Evolutionary conservation across 1,140 invertebrate species (phyloP).

Genomic region (Sesamia nonagrioides): DNA sequence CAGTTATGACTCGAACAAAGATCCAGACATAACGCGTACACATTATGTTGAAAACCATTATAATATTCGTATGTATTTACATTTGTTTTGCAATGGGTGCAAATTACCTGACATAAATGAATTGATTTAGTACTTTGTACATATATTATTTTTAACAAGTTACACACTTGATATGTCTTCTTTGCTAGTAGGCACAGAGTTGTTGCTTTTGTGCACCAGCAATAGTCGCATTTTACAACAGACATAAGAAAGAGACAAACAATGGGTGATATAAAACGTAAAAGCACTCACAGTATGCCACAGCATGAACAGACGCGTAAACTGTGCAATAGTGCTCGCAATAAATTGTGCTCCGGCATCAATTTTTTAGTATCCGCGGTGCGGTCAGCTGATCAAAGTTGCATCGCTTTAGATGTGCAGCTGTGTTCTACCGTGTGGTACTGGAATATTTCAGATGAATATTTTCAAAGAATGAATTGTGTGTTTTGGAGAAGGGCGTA

Average conservation of each 20-base stretch:
- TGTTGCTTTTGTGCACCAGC: too few relatives aligned
- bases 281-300: background rate
- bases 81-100: too few relatives aligned
- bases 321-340: background rate
- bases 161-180: too few relatives aligned
- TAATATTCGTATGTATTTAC: too few relatives aligned
- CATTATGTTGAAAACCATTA: too few relatives aligned
- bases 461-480: background rate
- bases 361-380: conserved; percentile 22
- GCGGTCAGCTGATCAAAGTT: conserved; percentile 38
- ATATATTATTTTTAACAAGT: too few relatives aligned
- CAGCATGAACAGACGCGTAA: conserved; percentile 1
- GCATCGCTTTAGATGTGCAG: conserved; percentile 12
- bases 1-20: too few relatives aligned
- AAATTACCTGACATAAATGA: too few relatives aligned
- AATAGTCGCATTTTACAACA: background rate
- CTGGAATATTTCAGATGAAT: background rate
- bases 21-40: too few relatives aligned
- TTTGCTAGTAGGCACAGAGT: too few relatives aligned
- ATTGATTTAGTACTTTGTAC: too few relatives aligned
- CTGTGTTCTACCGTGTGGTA: background rate
- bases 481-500: background rate
- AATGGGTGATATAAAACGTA: background rate
- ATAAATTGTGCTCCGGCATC: conserved; percentile 20
- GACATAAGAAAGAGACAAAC: background rate